These are phyloP conservation scores for Myoxocephalus aenaeus DNA, from an alignment of 2,797 vertebrate species.

Conservation along the genomic window DNA sequence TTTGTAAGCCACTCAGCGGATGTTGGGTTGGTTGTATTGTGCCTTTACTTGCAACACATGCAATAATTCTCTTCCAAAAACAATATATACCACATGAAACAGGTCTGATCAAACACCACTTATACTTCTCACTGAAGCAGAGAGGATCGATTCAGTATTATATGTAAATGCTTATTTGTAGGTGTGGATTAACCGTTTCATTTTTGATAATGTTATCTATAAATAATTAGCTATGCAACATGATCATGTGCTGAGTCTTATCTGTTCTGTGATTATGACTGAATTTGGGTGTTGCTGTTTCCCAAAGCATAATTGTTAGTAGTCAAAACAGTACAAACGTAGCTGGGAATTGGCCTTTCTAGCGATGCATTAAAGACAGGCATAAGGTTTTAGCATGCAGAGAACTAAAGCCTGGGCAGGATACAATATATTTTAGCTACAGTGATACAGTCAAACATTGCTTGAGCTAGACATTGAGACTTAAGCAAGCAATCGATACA, in stretches of 20 bases:
- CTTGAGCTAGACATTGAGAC: constrained; percentile 8
- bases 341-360: constrained; percentile 18
- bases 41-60: neutral
- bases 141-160: constrained; percentile 10
- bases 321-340: constrained; percentile 26
- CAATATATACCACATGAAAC: neutral
- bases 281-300: constrained; percentile 24
- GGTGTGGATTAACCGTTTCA: constrained; percentile 29
- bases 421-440: constrained; percentile 9
- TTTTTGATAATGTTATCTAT: constrained; percentile 43
- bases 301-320: constrained; percentile 8
- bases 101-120: constrained; percentile 2
- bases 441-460: constrained; percentile 3
- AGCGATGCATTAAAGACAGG: constrained; percentile 11
- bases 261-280: constrained; percentile 34
- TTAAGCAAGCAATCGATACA: constrained; percentile 11
- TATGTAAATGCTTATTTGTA: constrained; percentile 26
- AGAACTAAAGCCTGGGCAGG: constrained; percentile 7
- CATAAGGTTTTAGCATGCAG: constrained; percentile 13
- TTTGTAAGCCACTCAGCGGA: neutral
- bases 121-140: constrained; percentile 1
- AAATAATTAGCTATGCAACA: constrained; percentile 41
- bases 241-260: constrained; percentile 24
- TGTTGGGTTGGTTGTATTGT: constrained; percentile 6
- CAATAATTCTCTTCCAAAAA: neutral